Percentiles rank a stretch among this genome's conserved stretches.
Evolutionary conservation across 2,113 vertebrate genomes (phyloP).

Genomic region (Taxidea taxus): DNA sequence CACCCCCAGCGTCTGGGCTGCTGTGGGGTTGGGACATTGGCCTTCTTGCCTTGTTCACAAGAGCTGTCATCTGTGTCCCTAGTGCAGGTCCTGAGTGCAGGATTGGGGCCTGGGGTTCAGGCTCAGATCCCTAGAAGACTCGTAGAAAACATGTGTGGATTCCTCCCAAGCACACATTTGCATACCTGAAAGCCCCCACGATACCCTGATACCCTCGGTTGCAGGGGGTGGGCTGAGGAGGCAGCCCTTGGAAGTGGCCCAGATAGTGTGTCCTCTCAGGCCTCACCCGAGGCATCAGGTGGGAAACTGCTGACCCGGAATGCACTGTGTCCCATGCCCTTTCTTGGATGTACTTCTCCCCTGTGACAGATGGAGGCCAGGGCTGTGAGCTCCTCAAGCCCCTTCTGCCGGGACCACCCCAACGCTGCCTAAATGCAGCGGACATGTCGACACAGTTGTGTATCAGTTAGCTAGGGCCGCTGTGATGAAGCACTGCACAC

Average conservation of each 20-base stretch:
- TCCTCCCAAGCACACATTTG: not conserved
- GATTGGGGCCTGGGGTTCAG: not conserved
- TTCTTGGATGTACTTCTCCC: not conserved
- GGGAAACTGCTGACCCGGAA: not conserved
- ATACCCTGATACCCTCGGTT: not conserved
- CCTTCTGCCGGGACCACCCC: accelerated
- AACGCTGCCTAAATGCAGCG: accelerated
- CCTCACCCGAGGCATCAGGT: too few species aligned
- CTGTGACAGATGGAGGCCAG: not conserved
- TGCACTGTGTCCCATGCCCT: accelerated
- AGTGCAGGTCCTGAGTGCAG: too few species aligned
- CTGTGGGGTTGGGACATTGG: not conserved
- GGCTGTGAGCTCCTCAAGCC: not conserved
- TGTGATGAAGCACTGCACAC: accelerated
- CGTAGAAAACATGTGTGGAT: not conserved
- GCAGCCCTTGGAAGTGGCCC: not conserved
- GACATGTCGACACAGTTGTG: accelerated
- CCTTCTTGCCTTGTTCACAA: not conserved
- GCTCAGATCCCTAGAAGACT: not conserved
- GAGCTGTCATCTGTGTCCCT: not conserved
- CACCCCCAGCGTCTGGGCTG: too few species aligned
- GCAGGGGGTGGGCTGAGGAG: not conserved
- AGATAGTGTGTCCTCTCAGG: accelerated
- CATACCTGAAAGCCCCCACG: not conserved
- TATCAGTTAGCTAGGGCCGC: not conserved